Evolutionary conservation across 2,797 vertebrate species (phyloP), one percentile per base, ranked within the genome.

Genomic region (Bradypodion pumilum): DNA sequence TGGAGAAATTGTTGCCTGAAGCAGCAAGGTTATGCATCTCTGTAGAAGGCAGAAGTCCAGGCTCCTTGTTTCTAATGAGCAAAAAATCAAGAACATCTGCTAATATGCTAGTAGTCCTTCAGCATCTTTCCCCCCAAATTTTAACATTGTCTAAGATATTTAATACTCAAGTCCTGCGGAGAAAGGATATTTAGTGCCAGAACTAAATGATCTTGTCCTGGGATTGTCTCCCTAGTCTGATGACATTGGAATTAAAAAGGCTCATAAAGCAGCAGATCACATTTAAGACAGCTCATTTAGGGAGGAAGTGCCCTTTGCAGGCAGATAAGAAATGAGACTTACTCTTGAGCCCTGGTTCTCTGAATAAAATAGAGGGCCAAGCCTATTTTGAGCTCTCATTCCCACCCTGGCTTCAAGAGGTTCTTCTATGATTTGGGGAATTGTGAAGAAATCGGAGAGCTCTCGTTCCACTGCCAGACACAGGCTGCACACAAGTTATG

Each of bases 271-370:
- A 80, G 62, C 62, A 75, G 37, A 75, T 59, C 74, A 49, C 25
- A 46, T 85, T 85, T 85, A 44, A 80, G 80, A 74, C 49, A 60
- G 84, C 62, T 75, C 70, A 13, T 13, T 85, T 74, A 66, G n/a
- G 40, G 21, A 75, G 49, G 78, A 60, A 21, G 15, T 69, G 63
- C 83, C 68, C 60, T 79, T 74, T 70, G 49, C 62, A 52, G 69
- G 49, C 40, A 32, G 16, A 8, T 19, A 78, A 59, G 40, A 76
- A 46, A 80, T 76, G 35, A 52, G 10, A 37, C 32, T 75, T 44
- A 15, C 68, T n/a, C 62, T 82, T 49, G 27, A 35, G 56, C 6
- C 66, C 0, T 0, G 78, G 85, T 19, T 1, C 12, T 83, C 42
- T 90, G 23, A 2, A 73, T 35, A 76, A 90, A 86, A 69, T 15